Evolutionary conservation across 1,140 invertebrate genomes (phyloP).

Genomic region (Ptiloglossa arizonensis): DNA sequence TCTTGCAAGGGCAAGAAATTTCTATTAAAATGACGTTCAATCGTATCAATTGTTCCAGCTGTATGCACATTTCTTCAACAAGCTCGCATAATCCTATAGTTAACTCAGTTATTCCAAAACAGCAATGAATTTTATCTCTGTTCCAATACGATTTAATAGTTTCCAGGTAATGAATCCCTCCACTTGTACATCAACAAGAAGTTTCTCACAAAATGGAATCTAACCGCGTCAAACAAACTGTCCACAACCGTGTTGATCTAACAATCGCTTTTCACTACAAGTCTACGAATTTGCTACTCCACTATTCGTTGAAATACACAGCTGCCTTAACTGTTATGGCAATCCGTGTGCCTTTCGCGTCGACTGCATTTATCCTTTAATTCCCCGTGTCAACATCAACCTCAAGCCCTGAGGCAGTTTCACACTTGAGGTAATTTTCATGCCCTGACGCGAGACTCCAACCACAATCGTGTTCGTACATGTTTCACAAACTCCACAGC

Average conservation of each 20-base stretch:
- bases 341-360: constrained; percentile 12
- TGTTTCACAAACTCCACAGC: not conserved
- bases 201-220: too few relatives aligned
- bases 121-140: too few relatives aligned
- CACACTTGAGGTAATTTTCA: constrained; percentile 9
- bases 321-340: not conserved
- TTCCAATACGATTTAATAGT: too few relatives aligned
- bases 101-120: too few relatives aligned
- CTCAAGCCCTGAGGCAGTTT: not conserved
- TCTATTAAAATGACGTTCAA: too few relatives aligned
- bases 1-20: too few relatives aligned
- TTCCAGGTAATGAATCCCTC: too few relatives aligned
- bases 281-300: not conserved
- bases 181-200: too few relatives aligned
- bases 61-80: too few relatives aligned
- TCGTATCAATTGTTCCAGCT: too few relatives aligned
- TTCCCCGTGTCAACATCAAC: constrained; percentile 15
- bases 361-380: constrained; percentile 14
- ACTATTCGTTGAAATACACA: not conserved
- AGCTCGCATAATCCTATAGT: too few relatives aligned
- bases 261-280: not conserved
- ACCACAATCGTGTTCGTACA: not conserved
- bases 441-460: not conserved
- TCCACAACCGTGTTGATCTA: not conserved
- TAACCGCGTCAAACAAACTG: too few relatives aligned